Base-by-base conservation (phyloP, 2,113 vertebrate species). In the Dicentrarchus labrax region DNA sequence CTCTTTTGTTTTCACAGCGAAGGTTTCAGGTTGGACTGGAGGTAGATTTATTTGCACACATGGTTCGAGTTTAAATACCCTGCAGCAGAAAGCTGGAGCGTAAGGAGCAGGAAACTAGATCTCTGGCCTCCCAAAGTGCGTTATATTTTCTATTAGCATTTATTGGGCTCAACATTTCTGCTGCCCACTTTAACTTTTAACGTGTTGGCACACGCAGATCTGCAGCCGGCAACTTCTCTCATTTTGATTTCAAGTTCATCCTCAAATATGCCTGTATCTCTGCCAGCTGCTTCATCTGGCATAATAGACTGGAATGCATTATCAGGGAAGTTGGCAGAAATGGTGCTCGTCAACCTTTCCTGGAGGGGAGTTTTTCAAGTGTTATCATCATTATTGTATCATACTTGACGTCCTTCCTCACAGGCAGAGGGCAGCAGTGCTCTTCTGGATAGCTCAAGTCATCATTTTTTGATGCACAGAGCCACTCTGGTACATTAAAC, bases 391-490 rank as follows among this genome's bases (percentile, higher is more conserved):
- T 36, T 4, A 11, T 24, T 48, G 50, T 17, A 22, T 56, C 15
- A 5, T 3, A 17, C 6, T 5, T 21, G 0, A n/a, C n/a, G 22
- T n/a, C 6, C 12, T 65, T 69, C 11, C 16, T 67, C 5, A 56
- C 90, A 86, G 80, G 15, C 66, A 94, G 92, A 86, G 85, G 93
- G 92, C 91, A 91, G 90, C 86, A 91, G 83, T 54, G 85, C 45
- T 76, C 87, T 50, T 53, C 76, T 21, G 59, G 24, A 60, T 19
- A 8, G 13, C 66, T 53, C 8, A 59, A 62, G 45, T 9, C 4
- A 48, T 60, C 15, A 2, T 7, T 12, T 50, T 16, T 15, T 12
- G 48, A 53, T 13, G 51, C 81, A 59, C 41, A 24, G 64, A 64
- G 65, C 30, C 19, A 12, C 59, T 51, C 61, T 43, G 45, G 53